Evolutionary conservation across 2,888 invertebrate genomes (phyloP), one percentile per base, ranked within the genome.

Genomic region (Caenorhabditis angaria): DNA sequence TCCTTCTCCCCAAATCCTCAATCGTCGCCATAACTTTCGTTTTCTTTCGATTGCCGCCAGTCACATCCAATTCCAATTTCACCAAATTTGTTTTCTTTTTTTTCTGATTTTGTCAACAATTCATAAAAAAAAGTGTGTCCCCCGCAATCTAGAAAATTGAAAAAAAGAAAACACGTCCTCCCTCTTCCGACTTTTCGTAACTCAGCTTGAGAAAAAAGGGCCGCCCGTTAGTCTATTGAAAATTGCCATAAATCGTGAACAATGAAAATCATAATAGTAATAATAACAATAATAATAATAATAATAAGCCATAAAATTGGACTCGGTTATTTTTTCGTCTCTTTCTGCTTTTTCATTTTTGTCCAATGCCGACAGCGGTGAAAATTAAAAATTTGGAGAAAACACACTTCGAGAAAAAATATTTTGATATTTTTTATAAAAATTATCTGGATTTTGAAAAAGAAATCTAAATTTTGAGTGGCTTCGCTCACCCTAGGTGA

Each of bases 231-330:
- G 41, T 41, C 41, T 14, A 41, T 41, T 10, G 41, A 41, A 41
- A 41, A 41, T 14, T 41, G 41, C 41, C 41, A 41, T 41, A 41
- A 41, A 41, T 41, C 41, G 41, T 41, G 41, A 41, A 41, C 41
- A 41, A 41, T 41, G 41, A 41, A 32, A 41, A 41, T 41, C 41
- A 41, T 41, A 41, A 41, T 41, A 41, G 41, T 41, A 12, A 41
- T 41, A n/a, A n/a, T n/a, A n/a, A n/a, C n/a, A n/a, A n/a, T 41
- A 41, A 41, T 41, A 41, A 18, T 41, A 12, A 41, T 41, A 41
- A 41, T 18, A 41, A 41, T 41, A 41, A 41, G 41, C 18, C 41
- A 41, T 41, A 41, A 41, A 41, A 41, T 12, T 41, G 41, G 41
- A 41, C 41, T 18, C n/a, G n/a, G n/a, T n/a, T n/a, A n/a, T 41